Evolutionary conservation across 64 coral and sea anemone genomes (phyloP).

Genomic region (Actinia equina): DNA sequence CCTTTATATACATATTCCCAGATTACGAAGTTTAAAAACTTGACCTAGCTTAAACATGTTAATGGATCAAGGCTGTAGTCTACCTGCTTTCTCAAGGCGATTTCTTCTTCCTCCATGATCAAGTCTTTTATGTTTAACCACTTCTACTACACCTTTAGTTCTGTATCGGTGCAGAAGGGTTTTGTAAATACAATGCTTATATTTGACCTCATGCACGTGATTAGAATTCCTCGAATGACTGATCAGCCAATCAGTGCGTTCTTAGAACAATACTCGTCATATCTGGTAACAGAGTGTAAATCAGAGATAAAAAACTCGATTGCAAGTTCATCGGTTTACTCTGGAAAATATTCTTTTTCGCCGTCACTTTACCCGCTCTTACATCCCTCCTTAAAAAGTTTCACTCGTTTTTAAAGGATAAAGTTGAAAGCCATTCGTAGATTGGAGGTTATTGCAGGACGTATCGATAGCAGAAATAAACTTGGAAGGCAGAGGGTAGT

Average conservation of each 20-base stretch:
- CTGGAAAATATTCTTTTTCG: background rate
- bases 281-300: slow-evolving; percentile 1
- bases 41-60: background rate
- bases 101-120: slow-evolving; percentile 22
- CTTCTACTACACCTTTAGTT: background rate
- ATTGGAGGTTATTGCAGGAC: background rate
- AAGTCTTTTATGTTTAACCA: background rate
- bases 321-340: background rate
- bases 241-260: slow-evolving; percentile 20
- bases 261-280: background rate
- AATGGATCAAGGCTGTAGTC: background rate
- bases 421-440: background rate
- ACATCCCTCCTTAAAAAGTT: background rate
- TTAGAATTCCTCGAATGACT: slow-evolving; percentile 9
- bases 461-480: background rate
- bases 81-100: slow-evolving; percentile 17
- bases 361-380: background rate
- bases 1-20: background rate
- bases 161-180: background rate
- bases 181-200: slow-evolving; percentile 18
- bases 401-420: background rate
- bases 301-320: background rate
- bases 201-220: slow-evolving; percentile 35
- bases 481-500: background rate
- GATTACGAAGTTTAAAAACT: background rate